Evolutionary conservation across 2,113 vertebrate species (phyloP).

Genomic region (Malurus cyaneus): DNA sequence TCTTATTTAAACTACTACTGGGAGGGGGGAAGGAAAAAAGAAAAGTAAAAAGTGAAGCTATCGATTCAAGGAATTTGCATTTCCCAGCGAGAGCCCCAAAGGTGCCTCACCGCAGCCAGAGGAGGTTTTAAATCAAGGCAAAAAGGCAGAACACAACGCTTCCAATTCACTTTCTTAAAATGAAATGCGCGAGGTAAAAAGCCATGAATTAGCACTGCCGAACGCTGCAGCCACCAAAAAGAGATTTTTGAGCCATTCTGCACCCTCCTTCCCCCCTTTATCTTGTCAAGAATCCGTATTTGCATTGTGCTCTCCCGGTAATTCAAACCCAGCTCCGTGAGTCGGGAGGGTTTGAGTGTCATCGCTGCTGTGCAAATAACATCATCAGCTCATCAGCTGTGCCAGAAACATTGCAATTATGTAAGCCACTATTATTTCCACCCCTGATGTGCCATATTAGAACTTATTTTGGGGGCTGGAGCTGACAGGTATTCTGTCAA

Average conservation of each 20-base stretch:
- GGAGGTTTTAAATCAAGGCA: conserved; percentile 56
- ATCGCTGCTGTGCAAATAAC: conserved; percentile 57
- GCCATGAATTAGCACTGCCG: conserved; percentile 36
- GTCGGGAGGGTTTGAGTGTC: conserved; percentile 52
- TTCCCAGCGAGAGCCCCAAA: not conserved
- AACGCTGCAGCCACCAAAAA: not conserved
- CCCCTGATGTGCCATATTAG: conserved; percentile 20
- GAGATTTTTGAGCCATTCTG: conserved; percentile 32
- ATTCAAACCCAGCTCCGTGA: conserved; percentile 61
- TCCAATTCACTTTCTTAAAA: conserved; percentile 49
- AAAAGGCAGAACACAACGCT: conserved; percentile 39
- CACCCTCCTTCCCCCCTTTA: not conserved
- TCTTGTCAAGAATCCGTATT: conserved; percentile 54
- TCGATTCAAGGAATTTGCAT: conserved; percentile 9
- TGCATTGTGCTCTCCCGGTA: conserved; percentile 32
- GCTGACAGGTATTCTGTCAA: conserved; percentile 33
- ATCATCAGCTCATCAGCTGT: conserved; percentile 60
- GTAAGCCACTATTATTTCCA: conserved; percentile 45
- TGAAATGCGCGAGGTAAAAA: conserved; percentile 39
- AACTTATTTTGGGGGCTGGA: conserved; percentile 11
- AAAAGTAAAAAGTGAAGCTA: not conserved
- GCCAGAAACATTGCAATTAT: conserved; percentile 48
- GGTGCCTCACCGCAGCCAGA: not conserved
- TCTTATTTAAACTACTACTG: not conserved
- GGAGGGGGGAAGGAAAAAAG: rapidly evolving